Conservation (phyloP, 2,113 vertebrate genomes). For the Tiliqua scincoides region DNA sequence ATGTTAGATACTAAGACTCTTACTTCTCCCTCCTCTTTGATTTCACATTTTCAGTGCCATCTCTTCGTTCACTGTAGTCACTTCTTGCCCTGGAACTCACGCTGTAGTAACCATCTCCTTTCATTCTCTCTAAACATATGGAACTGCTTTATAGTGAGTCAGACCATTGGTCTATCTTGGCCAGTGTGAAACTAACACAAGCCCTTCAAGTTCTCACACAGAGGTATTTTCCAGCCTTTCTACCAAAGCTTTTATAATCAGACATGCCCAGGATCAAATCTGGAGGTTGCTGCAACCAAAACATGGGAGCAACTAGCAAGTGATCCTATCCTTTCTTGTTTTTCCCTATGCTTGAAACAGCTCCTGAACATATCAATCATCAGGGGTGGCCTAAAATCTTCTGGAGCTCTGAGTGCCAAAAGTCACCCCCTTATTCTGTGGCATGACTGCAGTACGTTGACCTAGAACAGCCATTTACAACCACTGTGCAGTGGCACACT, state of each 20-base stretch:
- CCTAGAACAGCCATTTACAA: no score
- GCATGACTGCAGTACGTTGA: no score
- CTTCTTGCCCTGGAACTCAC: neutral
- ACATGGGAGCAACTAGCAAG: neutral
- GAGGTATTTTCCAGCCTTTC: neutral
- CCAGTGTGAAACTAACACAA: neutral
- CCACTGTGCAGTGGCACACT: no score
- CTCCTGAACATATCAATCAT: no score
- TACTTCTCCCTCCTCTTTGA: neutral
- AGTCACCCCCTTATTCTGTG: no score
- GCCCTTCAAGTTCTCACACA: neutral
- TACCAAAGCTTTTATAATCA: neutral
- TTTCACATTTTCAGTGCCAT: neutral
- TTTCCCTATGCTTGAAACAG: neutral
- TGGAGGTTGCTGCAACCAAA: neutral
- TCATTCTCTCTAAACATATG: neutral
- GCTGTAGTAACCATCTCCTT: neutral
- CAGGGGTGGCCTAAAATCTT: no score
- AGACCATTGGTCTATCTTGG: neutral
- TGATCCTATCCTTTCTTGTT: neutral
- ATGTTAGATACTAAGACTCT: neutral
- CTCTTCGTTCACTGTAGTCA: neutral
- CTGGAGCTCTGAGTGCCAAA: no score
- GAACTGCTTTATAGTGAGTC: neutral
- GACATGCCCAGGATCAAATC: neutral